Evolutionary conservation across 2,888 invertebrate genomes (phyloP).

Genomic region (Cantharis rustica): DNA sequence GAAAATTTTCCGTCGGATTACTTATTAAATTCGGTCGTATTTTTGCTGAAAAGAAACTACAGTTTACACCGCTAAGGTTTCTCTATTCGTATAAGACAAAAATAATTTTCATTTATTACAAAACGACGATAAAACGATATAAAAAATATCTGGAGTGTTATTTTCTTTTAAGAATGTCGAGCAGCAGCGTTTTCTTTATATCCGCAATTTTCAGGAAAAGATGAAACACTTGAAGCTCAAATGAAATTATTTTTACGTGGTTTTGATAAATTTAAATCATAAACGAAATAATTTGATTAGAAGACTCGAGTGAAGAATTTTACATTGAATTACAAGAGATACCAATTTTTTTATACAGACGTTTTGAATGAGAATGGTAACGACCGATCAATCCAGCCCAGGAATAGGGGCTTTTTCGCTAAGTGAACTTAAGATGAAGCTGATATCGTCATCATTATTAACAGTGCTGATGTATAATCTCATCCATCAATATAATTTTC

Average conservation of each 20-base stretch:
- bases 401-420: neutral
- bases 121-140: neutral
- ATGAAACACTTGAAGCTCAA: neutral
- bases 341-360: neutral
- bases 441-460: conserved; percentile 1
- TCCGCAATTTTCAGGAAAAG: neutral
- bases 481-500: neutral
- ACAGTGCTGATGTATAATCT: neutral
- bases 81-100: neutral
- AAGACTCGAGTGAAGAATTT: neutral
- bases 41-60: too few species aligned
- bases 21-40: neutral
- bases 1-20: too few species aligned
- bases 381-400: neutral
- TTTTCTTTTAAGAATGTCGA: neutral
- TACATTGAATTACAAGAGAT: neutral
- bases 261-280: neutral
- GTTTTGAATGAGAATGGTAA: neutral
- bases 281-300: neutral
- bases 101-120: neutral
- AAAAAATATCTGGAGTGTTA: neutral
- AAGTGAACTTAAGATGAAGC: neutral
- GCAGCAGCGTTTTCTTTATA: neutral
- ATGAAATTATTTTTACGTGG: neutral
- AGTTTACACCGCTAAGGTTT: neutral